These are phyloP conservation scores for Echinometra lucunter DNA, from an alignment of 53 echinoderm and acorn worm species.

Conservation along the genomic window DNA sequence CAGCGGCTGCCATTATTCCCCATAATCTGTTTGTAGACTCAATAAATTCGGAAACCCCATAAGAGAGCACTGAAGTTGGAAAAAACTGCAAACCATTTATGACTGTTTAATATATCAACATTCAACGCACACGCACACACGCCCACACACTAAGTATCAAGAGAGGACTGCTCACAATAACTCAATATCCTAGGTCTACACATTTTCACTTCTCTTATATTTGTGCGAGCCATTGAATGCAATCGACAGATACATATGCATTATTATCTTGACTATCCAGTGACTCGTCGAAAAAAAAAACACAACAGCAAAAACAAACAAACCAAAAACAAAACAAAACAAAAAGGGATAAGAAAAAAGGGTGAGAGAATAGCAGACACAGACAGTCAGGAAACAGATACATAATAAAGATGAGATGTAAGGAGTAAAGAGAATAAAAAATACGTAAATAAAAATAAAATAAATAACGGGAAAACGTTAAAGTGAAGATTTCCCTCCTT, in stretches of 20 bases:
- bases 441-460: too few species aligned
- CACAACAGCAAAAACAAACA: background rate
- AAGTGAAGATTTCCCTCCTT: background rate
- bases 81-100: background rate
- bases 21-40: background rate
- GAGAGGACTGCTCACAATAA: background rate
- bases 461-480: background rate
- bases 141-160: slow-evolving; percentile 21
- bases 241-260: background rate
- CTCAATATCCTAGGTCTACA: slow-evolving; percentile 2
- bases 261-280: background rate
- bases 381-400: background rate
- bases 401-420: background rate
- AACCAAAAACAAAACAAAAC: background rate
- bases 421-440: background rate
- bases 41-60: background rate
- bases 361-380: background rate
- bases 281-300: background rate
- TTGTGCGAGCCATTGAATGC: slow-evolving; percentile 42
- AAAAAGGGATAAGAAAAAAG: background rate
- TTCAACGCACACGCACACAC: slow-evolving; percentile 31
- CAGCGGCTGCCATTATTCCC: too few species aligned
- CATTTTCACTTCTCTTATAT: background rate
- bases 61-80: background rate
- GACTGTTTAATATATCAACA: slow-evolving; percentile 12